A percentile compares a stretch with the other conserved stretches of the same genome.
phyloP scores from a whole-genome alignment of 92 coral and sea anemone genomes.

The Isaurus tuberculatus region DNA sequence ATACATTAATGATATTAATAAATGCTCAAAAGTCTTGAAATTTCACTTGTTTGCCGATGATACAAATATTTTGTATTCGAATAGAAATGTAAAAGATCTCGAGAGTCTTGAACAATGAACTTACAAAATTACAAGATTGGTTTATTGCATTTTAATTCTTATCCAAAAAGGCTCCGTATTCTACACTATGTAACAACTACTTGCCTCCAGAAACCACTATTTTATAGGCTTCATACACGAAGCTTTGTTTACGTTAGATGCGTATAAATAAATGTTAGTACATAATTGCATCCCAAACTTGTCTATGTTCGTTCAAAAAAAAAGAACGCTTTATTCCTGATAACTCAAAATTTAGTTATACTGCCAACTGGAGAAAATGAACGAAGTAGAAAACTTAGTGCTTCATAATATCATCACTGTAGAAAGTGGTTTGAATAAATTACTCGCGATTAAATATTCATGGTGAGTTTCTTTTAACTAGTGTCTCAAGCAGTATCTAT shows the following conservation, averaged over 20 bases:
- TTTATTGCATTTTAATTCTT: background rate
- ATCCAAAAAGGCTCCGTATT: no score
- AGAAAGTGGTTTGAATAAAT: no score
- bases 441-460: no score
- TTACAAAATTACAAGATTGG: background rate
- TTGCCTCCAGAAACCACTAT: no score
- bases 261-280: background rate
- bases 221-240: no score
- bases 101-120: background rate
- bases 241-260: background rate
- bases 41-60: background rate
- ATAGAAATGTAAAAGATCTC: background rate
- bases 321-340: background rate
- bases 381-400: no score
- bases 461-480: no score
- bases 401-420: no score
- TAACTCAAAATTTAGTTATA: no score
- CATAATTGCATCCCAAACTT: background rate
- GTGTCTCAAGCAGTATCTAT: background rate
- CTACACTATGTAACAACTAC: no score
- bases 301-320: background rate
- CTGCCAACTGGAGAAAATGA: no score
- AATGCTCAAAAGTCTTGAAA: background rate
- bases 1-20: background rate
- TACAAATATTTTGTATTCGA: background rate